Evolutionary conservation across 2,888 invertebrate species (phyloP).

Genomic region (Drosophila rubida): DNA sequence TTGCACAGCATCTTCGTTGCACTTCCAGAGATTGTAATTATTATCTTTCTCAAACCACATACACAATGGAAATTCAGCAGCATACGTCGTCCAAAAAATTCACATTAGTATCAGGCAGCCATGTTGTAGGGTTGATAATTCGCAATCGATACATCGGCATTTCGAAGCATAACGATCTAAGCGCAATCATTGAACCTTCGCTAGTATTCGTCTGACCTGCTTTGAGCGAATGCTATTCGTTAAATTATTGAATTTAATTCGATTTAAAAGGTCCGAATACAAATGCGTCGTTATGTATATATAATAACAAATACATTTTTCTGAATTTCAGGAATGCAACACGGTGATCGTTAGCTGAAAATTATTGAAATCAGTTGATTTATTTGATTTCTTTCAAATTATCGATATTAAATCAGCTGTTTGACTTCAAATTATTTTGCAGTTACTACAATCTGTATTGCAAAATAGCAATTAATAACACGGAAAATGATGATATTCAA

Average conservation of each 20-base stretch:
- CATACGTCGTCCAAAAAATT: slow-evolving; percentile 63
- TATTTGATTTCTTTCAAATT: not conserved
- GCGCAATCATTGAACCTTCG: slow-evolving; percentile 2
- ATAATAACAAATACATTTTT: not conserved
- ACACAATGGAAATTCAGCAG: slow-evolving; percentile 58
- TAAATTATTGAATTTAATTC: not conserved
- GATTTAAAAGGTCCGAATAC: not conserved
- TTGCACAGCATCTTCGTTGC: slow-evolving; percentile 31
- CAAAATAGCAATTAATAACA: not conserved
- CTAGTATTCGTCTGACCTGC: slow-evolving; percentile 8
- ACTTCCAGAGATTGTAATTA: slow-evolving; percentile 39
- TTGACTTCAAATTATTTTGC: not conserved
- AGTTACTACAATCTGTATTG: not conserved
- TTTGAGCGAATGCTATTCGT: slow-evolving; percentile 3
- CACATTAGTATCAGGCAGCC: slow-evolving; percentile 59
- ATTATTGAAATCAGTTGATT: not conserved
- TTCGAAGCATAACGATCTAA: not conserved
- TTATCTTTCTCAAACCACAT: slow-evolving; percentile 57
- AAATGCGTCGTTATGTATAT: not conserved
- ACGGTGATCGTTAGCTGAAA: not conserved
- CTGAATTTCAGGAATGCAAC: not conserved
- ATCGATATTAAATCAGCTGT: slow-evolving; percentile 9
- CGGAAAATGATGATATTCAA: not conserved
- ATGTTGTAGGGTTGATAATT: slow-evolving; percentile 49
- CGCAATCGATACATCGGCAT: slow-evolving; percentile 35